Percentiles rank a stretch among this genome's conserved stretches.
phyloP scores from a whole-genome alignment of 2,113 vertebrate species.

The Pangasianodon gigas region DNA sequence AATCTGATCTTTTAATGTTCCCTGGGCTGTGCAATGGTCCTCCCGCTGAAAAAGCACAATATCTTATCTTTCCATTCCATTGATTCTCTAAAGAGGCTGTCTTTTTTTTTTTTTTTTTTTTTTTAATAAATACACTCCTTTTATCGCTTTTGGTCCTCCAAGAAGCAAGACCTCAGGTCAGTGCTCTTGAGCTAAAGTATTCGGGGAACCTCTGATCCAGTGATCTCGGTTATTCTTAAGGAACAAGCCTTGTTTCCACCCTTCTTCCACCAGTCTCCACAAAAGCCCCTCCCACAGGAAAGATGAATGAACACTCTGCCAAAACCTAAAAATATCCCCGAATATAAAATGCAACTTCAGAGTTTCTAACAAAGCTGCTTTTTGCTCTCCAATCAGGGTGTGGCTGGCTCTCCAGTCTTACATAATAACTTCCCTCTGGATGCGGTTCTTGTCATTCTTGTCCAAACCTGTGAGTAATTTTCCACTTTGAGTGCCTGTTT shows the following conservation, averaged over 20 bases:
- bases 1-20: neutral
- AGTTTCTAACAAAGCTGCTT: constrained; percentile 15
- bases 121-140: neutral
- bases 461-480: constrained; percentile 60
- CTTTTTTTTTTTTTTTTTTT: no score
- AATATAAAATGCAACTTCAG: neutral
- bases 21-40: neutral
- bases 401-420: constrained; percentile 41
- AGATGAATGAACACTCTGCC: neutral
- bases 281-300: constrained; percentile 14
- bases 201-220: neutral
- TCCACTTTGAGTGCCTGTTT: constrained; percentile 44
- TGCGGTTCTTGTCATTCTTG: constrained; percentile 50
- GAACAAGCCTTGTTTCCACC: neutral
- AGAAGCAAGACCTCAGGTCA: neutral
- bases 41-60: neutral
- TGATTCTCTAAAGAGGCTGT: neutral
- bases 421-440: constrained; percentile 44
- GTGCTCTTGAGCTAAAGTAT: neutral
- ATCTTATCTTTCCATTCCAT: neutral
- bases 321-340: constrained; percentile 12
- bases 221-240: neutral
- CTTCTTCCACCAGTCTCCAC: neutral
- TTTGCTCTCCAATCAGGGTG: constrained; percentile 26
- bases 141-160: no score